Base-by-base conservation (phyloP, 1,140 invertebrate species). In the Macrosteles quadrilineatus region DNA sequence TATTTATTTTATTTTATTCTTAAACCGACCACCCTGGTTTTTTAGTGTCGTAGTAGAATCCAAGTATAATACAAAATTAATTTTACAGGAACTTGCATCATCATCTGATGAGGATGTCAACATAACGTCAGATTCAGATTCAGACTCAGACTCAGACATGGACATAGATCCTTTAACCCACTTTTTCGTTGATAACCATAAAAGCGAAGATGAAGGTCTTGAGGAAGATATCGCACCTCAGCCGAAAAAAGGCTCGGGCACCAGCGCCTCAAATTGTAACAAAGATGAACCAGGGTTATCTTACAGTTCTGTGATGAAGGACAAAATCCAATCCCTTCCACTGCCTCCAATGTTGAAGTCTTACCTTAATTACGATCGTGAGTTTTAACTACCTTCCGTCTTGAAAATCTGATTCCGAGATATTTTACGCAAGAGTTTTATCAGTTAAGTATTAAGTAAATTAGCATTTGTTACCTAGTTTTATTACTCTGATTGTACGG, bases 341-440 rank as follows among this genome's bases (percentile, higher is more conserved):
- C 72, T 88, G 29, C 86, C 86, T 40, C 77, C 79, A 17, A 75
- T 81, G 21, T 76, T 88, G 45, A 86, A 87, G 72, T 53, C 81
- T 27, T 88, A 83, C 72, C 76, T 87, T 50, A 85, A 86, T 74
- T 85, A 84, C 69, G 82, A 86, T 74, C 75, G 83, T 32, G 76
- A 79, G 62, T 73, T 82, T 71, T 81, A 76, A 79, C 55, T 29
- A 32, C 47, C 19, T 62, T 50, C 23, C 19, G 21, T 53, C 30
- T 23, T 63, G 25, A 47, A 29, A 50, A 29, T 19, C 29, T 59
- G 17, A 14, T 25, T 23, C 55, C 27, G n/a, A n/a, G n/a, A 64
- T 31, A 64, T 9, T 11, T 53, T 21, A 11, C 19, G 21, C 21
- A 14, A 53, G 4, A 53, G 21, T 6, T 17, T 17, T 11, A 14